These are phyloP conservation scores for Ceratosolen solmsi DNA, from an alignment of 1,140 invertebrate genomes.

Conservation along the genomic window DNA sequence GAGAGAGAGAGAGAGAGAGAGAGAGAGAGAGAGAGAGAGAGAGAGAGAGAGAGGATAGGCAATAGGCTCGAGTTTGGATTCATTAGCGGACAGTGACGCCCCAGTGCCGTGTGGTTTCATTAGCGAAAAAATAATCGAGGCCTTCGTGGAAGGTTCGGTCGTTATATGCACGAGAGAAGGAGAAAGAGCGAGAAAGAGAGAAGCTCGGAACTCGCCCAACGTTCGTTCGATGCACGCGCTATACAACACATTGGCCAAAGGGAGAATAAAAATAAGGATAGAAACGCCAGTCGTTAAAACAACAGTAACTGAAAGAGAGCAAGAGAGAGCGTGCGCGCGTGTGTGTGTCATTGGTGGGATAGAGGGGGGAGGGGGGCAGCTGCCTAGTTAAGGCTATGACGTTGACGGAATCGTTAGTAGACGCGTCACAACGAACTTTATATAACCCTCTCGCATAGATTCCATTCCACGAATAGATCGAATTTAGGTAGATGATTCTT, in stretches of 20 bases:
- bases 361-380: slow-evolving; percentile 11
- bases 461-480: too few species aligned
- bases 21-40: slow-evolving; percentile 32
- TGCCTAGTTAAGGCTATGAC: slow-evolving; percentile 39
- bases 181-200: slow-evolving; percentile 41
- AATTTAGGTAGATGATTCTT: not conserved
- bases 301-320: slow-evolving; percentile 4
- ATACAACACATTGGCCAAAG: slow-evolving; percentile 1
- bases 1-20: not conserved
- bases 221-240: slow-evolving; percentile 15
- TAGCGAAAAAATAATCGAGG: slow-evolving; percentile 71
- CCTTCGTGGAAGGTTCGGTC: slow-evolving; percentile 61
- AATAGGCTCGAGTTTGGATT: too few species aligned
- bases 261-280: slow-evolving; percentile 43
- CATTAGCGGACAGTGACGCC: slow-evolving; percentile 71
- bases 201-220: slow-evolving; percentile 23
- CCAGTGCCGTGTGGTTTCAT: slow-evolving; percentile 66
- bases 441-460: not conserved
- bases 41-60: slow-evolving; percentile 39
- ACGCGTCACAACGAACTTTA: slow-evolving; percentile 5
- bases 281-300: slow-evolving; percentile 49
- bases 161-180: slow-evolving; percentile 58
- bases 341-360: too few species aligned
- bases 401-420: slow-evolving; percentile 51
- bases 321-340: slow-evolving; percentile 28